A percentile compares a stretch with the other conserved stretches of the same genome.
Evolutionary conservation across 2,888 invertebrate species (phyloP).

Genomic region (Drosophila mercatorum): DNA sequence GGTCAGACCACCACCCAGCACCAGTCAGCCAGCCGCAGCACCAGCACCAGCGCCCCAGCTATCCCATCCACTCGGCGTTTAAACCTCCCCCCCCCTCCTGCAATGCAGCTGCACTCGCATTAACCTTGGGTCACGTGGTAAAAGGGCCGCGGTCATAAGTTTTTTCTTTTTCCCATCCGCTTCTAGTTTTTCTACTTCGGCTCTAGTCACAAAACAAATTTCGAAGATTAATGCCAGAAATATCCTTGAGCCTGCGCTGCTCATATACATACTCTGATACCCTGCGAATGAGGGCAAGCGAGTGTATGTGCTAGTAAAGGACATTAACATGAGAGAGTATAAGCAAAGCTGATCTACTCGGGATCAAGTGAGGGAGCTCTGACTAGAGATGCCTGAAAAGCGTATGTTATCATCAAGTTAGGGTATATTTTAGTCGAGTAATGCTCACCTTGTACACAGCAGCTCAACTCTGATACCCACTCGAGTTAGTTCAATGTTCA

Average conservation of each 20-base stretch:
- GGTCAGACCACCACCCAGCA: constrained; percentile 5
- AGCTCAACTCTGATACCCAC: no score
- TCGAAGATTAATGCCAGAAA: constrained; percentile 65
- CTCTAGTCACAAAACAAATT: constrained; percentile 63
- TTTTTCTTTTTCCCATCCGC: constrained; percentile 7
- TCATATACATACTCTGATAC: constrained; percentile 8
- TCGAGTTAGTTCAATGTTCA: not conserved
- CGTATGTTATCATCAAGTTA: no score
- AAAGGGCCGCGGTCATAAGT: constrained; percentile 35
- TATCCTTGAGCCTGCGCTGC: constrained; percentile 7
- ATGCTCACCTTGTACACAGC: no score
- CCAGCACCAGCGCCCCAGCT: not conserved
- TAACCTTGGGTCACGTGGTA: constrained; percentile 65
- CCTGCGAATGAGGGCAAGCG: not conserved
- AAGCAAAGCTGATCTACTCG: no score
- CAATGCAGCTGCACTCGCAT: constrained; percentile 30
- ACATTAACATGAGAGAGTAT: no score
- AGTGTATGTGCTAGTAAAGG: no score
- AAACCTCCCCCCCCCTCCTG: not conserved
- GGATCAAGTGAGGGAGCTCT: no score
- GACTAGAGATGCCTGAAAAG: no score
- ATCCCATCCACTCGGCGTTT: not conserved
- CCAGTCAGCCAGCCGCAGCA: not conserved
- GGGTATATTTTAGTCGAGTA: no score
- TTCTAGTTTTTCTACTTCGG: constrained; percentile 5